Conservation (phyloP, 2,797 vertebrate species). For the Pipistrellus pipistrellus region DNA sequence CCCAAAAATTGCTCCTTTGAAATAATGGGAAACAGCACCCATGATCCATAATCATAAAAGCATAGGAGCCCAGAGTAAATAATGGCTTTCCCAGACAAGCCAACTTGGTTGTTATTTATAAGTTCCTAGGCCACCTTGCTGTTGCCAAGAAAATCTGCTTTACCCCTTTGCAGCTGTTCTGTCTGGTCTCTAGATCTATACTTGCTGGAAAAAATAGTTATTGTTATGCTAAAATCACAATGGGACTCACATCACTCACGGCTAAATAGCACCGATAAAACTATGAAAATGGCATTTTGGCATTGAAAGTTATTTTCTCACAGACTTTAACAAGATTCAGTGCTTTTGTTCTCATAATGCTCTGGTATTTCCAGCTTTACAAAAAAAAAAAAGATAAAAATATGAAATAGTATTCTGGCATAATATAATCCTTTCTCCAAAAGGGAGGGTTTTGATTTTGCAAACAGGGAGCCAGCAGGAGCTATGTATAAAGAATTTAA, state of each 20-base stretch:
- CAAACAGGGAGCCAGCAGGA: not conserved
- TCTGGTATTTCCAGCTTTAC: not conserved
- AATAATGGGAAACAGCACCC: not conserved
- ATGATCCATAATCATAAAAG: not conserved
- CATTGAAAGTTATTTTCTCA: constrained; percentile 78
- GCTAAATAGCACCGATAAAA: constrained; percentile 25
- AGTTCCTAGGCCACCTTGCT: not conserved
- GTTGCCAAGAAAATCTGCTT: constrained; percentile 45
- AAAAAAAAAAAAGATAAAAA: not conserved
- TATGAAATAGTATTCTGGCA: not conserved
- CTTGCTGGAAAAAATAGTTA: constrained; percentile 62
- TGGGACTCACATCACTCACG: not conserved
- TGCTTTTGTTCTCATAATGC: constrained; percentile 37
- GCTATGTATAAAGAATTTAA: accelerated
- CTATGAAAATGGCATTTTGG: constrained; percentile 5
- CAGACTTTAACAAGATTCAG: constrained; percentile 82
- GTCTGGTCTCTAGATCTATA: constrained; percentile 3
- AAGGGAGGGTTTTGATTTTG: not conserved
- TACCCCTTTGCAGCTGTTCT: not conserved
- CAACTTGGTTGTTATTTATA: constrained; percentile 29
- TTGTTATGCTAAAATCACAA: constrained; percentile 69
- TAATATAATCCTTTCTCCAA: not conserved
- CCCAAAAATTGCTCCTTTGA: not conserved
- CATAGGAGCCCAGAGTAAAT: not conserved
- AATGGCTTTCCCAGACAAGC: not conserved